phyloP scores from a whole-genome alignment of 2,888 invertebrate species.

The Atethmia centrago region DNA sequence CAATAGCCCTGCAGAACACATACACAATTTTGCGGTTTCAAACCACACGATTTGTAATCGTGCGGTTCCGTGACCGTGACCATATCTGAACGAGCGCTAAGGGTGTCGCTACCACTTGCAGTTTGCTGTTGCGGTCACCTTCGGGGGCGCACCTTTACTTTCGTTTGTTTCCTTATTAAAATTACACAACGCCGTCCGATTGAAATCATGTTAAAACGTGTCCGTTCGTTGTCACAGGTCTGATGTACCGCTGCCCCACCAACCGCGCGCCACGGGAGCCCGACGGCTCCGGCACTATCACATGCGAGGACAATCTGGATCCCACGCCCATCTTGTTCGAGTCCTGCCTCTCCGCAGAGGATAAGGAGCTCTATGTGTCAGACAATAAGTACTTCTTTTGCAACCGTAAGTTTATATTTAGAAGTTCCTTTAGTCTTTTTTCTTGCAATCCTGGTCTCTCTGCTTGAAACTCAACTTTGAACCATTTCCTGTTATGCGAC shows the following conservation, averaged over 20 bases:
- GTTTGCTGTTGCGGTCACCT: background rate
- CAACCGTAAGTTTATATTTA: slow-evolving; percentile 78
- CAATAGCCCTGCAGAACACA: too few relatives aligned
- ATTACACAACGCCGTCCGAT: background rate
- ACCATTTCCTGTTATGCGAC: too few relatives aligned
- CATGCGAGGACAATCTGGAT: slow-evolving; percentile 81
- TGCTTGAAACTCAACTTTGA: too few relatives aligned
- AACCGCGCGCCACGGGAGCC: slow-evolving; percentile 86
- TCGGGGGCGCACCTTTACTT: background rate
- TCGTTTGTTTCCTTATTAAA: background rate
- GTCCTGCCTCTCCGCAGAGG: slow-evolving; percentile 86
- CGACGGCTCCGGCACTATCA: slow-evolving; percentile 82
- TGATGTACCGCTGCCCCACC: slow-evolving; percentile 83
- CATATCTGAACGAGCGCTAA: too few relatives aligned
- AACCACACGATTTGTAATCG: too few relatives aligned
- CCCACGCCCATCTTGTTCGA: slow-evolving; percentile 84
- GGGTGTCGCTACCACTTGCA: background rate
- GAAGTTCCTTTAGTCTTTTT: background rate
- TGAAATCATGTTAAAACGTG: background rate
- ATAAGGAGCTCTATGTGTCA: slow-evolving; percentile 83
- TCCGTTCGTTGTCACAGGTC: slow-evolving; percentile 70
- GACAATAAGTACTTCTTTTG: slow-evolving; percentile 87
- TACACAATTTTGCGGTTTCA: too few relatives aligned
- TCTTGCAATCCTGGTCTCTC: background rate
- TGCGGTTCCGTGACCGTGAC: too few relatives aligned